phyloP scores from a whole-genome alignment of 2,888 invertebrate species.

The Aquatica leii region DNA sequence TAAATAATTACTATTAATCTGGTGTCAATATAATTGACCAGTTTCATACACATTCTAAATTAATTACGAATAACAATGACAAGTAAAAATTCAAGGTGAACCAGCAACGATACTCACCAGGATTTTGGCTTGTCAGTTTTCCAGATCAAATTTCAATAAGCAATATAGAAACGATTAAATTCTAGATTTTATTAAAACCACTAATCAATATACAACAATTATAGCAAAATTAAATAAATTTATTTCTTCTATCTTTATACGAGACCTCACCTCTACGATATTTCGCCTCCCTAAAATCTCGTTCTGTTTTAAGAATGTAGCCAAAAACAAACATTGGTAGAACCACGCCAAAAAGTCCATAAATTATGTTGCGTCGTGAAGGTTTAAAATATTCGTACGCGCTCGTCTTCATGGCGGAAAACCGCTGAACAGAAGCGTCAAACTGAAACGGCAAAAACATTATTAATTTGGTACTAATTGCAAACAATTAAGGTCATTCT shows the following conservation, averaged over 20 bases:
- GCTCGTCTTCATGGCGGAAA: constrained; percentile 73
- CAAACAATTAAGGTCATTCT: no score
- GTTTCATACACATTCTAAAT: no score
- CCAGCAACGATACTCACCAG: no score
- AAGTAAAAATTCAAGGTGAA: no score
- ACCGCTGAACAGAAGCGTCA: constrained; percentile 80
- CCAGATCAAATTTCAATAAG: no score
- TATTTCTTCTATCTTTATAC: constrained; percentile 77
- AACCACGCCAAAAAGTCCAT: constrained; percentile 60
- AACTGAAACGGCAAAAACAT: constrained; percentile 68
- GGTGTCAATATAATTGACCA: no score
- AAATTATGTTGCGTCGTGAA: constrained; percentile 60
- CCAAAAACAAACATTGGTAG: constrained; percentile 66
- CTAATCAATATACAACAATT: not conserved
- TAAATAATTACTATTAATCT: no score
- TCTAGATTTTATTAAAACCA: no score
- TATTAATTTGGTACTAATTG: constrained; percentile 35
- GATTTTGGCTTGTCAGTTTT: no score
- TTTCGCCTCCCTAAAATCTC: constrained; percentile 65
- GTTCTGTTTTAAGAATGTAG: constrained; percentile 64
- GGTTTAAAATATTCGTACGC: constrained; percentile 74
- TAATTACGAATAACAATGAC: no score
- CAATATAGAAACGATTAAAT: no score
- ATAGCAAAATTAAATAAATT: constrained; percentile 65
- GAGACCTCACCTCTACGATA: constrained; percentile 76